Evolutionary conservation across 1,140 invertebrate species (phyloP), one percentile per base, ranked within the genome.

Genomic region (Drosophila malerkotliana): DNA sequence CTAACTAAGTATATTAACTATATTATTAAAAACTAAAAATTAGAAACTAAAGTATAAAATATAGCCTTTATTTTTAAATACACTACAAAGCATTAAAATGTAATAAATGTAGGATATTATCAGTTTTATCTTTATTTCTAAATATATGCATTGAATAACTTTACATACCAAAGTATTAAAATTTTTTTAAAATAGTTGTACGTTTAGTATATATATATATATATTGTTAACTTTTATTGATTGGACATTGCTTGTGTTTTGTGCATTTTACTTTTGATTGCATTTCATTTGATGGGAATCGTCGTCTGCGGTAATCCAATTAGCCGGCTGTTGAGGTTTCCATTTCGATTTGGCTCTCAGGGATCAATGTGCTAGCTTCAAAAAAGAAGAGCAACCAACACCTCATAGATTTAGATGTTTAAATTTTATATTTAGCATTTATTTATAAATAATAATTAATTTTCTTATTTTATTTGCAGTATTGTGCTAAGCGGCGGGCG

Each of bases 401-500:
- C 32, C 8, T 10, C 32, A 21, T 34, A 10, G 8, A n/a, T n/a
- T n/a, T 37, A 37, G 3, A n/a, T 37, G 1, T 32, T 41, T n/a
- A 41, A 4, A 10, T n/a, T n/a, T 5, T 15, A 41, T n/a, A n/a
- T 41, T 14, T 41, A 41, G 6, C 4, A 14, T 15, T 5, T 14
- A 41, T 14, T 14, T 41, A 7, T 14, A 14, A 15, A 14, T 41
- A 14, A n/a, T 45, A 45, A 18, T 45, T 21, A 2, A 21, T 24
- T 12, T 21, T 53, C 30, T 62, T 34, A 44, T 44, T 75, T 34
- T 58, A 59, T 10, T 88, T 91, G 12, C 80, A 91, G 90, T 77
- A 91, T 84, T 75, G 85, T 91, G 89, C 78, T 88, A 81, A 91
- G 90, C 80, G 90, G 91, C 73, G 90, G 91, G 91, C 90, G 90